Percentiles rank a stretch among this genome's conserved stretches.
Conservation (phyloP, 2,888 invertebrate genomes). For the Esperia sulphurella region DNA sequence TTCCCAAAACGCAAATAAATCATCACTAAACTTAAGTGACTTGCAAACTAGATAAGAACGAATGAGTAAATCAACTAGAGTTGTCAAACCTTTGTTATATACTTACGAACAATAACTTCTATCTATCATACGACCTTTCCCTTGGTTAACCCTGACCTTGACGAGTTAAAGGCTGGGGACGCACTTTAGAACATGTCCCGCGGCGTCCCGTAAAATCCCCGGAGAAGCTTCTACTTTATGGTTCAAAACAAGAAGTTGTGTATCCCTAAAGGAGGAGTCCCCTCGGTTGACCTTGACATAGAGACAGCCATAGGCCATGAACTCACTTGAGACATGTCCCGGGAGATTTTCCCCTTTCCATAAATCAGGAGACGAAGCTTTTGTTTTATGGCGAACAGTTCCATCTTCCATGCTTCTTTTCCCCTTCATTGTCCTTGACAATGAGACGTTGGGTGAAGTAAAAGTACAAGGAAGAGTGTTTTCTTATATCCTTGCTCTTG, state of each 20-base stretch:
- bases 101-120: neutral
- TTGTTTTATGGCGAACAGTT: neutral
- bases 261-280: too few species aligned
- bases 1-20: neutral
- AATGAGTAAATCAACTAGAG: neutral
- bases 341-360: neutral
- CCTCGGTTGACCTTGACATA: too few species aligned
- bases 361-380: neutral
- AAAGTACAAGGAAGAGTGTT: too few species aligned
- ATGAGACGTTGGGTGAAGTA: too few species aligned
- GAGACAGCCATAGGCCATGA: too few species aligned
- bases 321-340: neutral
- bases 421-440: too few species aligned
- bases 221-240: too few species aligned
- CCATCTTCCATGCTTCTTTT: too few species aligned
- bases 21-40: neutral
- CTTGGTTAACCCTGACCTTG: neutral
- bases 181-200: neutral
- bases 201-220: too few species aligned
- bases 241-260: too few species aligned
- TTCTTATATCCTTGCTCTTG: too few species aligned
- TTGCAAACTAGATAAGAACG: neutral
- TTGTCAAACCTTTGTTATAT: neutral
- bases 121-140: neutral
- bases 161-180: neutral